Evolutionary conservation across 2,113 vertebrate species (phyloP).

Genomic region (Embiotoca jacksoni): DNA sequence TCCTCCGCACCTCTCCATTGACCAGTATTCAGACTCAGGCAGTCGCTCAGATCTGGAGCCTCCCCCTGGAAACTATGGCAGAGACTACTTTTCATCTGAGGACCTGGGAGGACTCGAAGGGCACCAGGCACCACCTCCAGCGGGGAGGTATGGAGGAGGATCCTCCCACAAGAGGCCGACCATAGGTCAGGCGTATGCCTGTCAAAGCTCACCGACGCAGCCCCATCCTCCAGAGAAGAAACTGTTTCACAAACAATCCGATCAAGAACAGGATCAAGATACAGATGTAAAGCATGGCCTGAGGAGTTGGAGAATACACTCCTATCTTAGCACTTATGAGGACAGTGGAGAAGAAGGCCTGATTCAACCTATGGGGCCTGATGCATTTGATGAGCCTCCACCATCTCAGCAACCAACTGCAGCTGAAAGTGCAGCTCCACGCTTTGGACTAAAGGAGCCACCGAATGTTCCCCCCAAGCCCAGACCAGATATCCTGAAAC

Average conservation of each 20-base stretch:
- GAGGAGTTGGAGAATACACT: conserved; percentile 93
- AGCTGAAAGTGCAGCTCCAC: conserved; percentile 65
- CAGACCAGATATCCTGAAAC: conserved; percentile 77
- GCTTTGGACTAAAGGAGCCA: conserved; percentile 82
- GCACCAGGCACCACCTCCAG: conserved; percentile 78
- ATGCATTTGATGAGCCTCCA: conserved; percentile 86
- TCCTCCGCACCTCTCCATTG: conserved; percentile 82
- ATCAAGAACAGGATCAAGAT: conserved; percentile 83
- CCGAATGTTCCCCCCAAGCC: conserved; percentile 76
- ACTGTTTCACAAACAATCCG: conserved; percentile 54
- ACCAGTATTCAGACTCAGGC: conserved; percentile 88
- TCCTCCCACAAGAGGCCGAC: conserved; percentile 84
- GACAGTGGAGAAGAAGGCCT: conserved; percentile 88
- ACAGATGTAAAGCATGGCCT: conserved; percentile 84
- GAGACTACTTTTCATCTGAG: conserved; percentile 89
- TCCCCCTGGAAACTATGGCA: conserved; percentile 79
- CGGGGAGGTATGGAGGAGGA: conserved; percentile 82
- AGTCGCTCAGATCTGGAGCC: conserved; percentile 86
- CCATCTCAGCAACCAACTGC: conserved; percentile 60
- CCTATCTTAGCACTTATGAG: conserved; percentile 91
- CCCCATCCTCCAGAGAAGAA: conserved; percentile 82
- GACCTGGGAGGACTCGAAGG: conserved; percentile 88
- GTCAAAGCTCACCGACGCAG: conserved; percentile 90
- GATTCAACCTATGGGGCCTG: conserved; percentile 83
- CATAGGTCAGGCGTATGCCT: conserved; percentile 91